phyloP scores from a whole-genome alignment of 1,140 invertebrate species.

The Nephotettix cincticeps region DNA sequence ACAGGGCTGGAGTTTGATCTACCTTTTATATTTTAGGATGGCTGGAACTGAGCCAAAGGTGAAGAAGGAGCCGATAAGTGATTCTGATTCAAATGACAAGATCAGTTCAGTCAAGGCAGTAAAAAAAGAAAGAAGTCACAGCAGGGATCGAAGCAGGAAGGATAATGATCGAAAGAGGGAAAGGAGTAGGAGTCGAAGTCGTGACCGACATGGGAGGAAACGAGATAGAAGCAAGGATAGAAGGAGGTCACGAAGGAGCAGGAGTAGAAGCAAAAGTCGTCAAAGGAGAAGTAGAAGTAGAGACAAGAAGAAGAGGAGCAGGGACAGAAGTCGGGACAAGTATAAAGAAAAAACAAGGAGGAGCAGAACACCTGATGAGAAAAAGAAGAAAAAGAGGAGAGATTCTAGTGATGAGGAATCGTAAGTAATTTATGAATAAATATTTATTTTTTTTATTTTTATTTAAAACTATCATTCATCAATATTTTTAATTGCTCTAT shows the following conservation, averaged over 20 bases:
- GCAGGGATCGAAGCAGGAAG: slow-evolving; percentile 47
- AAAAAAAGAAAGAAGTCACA: slow-evolving; percentile 41
- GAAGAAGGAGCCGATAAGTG: slow-evolving; percentile 32
- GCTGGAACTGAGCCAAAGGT: slow-evolving; percentile 18
- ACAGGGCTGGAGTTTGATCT: too few relatives aligned
- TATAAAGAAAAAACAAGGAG: slow-evolving; percentile 37
- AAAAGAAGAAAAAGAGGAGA: slow-evolving; percentile 38
- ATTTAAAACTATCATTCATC: too few relatives aligned
- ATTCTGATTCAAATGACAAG: slow-evolving; percentile 15
- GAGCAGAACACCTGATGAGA: slow-evolving; percentile 35
- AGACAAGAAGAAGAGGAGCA: slow-evolving; percentile 38
- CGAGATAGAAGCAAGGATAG: slow-evolving; percentile 43
- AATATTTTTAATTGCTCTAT: too few relatives aligned
- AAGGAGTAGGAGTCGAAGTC: slow-evolving; percentile 44
- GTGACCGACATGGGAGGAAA: slow-evolving; percentile 41
- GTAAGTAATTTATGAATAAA: too few relatives aligned
- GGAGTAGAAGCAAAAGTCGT: slow-evolving; percentile 38
- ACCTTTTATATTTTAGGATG: slow-evolving; percentile 7
- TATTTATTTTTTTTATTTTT: too few relatives aligned
- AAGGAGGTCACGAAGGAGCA: slow-evolving; percentile 39
- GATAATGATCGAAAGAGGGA: slow-evolving; percentile 41
- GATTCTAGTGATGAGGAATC: slow-evolving; percentile 9
- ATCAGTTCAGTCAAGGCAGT: slow-evolving; percentile 37
- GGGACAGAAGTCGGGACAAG: slow-evolving; percentile 42
- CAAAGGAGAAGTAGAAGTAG: slow-evolving; percentile 45